Evolutionary conservation across 2,888 invertebrate genomes (phyloP).

Genomic region (Aspidapion aeneum): DNA sequence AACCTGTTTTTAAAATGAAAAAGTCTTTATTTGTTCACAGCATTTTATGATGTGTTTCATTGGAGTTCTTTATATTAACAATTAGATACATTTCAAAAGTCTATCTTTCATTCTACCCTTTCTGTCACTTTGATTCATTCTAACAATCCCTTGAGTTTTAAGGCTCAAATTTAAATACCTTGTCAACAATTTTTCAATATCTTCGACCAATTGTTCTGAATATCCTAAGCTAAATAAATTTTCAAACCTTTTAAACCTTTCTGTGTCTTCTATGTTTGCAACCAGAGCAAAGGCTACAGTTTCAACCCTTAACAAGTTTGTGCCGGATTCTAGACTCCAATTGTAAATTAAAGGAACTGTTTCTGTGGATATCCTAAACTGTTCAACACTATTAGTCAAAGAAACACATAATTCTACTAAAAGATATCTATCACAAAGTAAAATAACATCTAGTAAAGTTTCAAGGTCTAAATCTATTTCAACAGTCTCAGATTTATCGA

Average conservation of each 20-base stretch:
- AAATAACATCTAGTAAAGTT: conserved; percentile 53
- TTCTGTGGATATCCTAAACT: conserved; percentile 50
- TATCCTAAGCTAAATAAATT: conserved; percentile 53
- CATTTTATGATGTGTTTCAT: too few relatives aligned
- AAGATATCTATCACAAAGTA: conserved; percentile 56
- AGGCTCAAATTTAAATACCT: conserved; percentile 30
- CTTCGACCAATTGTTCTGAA: conserved; percentile 55
- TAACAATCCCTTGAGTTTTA: too few relatives aligned
- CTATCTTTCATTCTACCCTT: too few relatives aligned
- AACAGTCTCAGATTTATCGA: conserved; percentile 47
- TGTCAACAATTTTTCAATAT: conserved; percentile 45
- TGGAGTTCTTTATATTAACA: too few relatives aligned
- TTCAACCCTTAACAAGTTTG: conserved; percentile 58
- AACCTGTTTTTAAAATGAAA: too few relatives aligned
- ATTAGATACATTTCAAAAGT: too few relatives aligned
- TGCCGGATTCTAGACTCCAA: conserved; percentile 60
- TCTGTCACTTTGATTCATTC: too few relatives aligned
- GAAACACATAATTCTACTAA: conserved; percentile 53
- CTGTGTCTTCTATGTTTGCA: conserved; percentile 49
- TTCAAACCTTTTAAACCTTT: conserved; percentile 50
- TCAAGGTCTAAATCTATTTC: conserved; percentile 45
- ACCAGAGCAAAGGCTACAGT: conserved; percentile 56
- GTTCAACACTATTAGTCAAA: conserved; percentile 54
- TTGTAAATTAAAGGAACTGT: conserved; percentile 56
- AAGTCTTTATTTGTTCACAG: too few relatives aligned